These are phyloP conservation scores for Bolborhynchus lineola DNA, from an alignment of 2,113 vertebrate species.

Conservation along the genomic window DNA sequence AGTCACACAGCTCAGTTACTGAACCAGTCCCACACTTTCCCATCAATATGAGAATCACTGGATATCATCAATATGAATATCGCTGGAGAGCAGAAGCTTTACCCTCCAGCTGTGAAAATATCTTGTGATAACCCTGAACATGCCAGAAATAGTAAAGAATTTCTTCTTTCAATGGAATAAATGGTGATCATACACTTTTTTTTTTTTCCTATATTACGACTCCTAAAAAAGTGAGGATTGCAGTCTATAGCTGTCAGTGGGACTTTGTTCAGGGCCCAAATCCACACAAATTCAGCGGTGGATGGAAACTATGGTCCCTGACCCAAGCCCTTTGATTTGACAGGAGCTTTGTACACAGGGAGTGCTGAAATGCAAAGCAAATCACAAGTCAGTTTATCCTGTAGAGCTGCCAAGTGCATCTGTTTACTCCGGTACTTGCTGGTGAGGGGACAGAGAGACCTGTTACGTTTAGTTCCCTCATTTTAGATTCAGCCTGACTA, in stretches of 20 bases:
- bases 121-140: neutral
- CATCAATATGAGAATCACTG: neutral
- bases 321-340: neutral
- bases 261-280: neutral
- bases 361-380: neutral
- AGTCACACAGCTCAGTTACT: neutral
- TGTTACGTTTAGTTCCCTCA: neutral
- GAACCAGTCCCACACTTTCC: neutral
- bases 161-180: neutral
- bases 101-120: neutral
- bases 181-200: neutral
- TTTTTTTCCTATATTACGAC: neutral
- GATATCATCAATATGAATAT: too few relatives aligned
- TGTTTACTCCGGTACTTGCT: neutral
- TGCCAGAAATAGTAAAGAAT: neutral
- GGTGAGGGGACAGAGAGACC: neutral
- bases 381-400: neutral
- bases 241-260: neutral
- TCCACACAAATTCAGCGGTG: neutral
- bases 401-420: neutral
- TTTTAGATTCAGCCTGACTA: neutral
- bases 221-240: neutral
- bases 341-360: neutral
- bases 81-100: neutral
- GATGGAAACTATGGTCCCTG: neutral